These are phyloP conservation scores for Torymus texanus DNA, from an alignment of 2,888 invertebrate species.

Conservation along the genomic window DNA sequence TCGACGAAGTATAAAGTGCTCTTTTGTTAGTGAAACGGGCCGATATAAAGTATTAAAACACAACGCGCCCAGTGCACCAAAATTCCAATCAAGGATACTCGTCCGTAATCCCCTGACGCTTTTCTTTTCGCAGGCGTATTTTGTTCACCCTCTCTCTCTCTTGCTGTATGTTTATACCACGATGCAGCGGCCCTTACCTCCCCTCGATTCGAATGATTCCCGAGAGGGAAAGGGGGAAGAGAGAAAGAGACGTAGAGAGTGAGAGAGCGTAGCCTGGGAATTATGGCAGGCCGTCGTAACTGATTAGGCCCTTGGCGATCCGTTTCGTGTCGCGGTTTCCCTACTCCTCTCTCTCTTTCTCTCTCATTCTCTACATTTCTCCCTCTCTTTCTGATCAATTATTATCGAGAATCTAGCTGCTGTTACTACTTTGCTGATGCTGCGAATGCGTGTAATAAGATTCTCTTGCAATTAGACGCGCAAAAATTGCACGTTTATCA, in stretches of 20 bases:
- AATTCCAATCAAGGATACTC: slow-evolving; percentile 50
- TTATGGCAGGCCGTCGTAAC: slow-evolving; percentile 40
- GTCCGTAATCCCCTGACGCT: background rate
- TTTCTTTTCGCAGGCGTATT: slow-evolving; percentile 48
- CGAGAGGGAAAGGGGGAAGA: too few relatives aligned
- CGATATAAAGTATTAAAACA: slow-evolving; percentile 53
- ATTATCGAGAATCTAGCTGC: background rate
- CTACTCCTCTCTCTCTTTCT: slow-evolving; percentile 31
- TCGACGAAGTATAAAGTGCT: slow-evolving; percentile 48
- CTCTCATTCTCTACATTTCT: slow-evolving; percentile 7
- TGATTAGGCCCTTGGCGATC: slow-evolving; percentile 49
- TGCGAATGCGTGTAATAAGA: too few relatives aligned
- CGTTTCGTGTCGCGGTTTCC: background rate
- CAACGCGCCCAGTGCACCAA: slow-evolving; percentile 30
- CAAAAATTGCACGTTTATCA: slow-evolving; percentile 46
- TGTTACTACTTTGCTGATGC: background rate
- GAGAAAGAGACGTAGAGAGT: too few relatives aligned
- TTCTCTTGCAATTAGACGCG: slow-evolving; percentile 25
- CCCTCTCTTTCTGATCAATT: slow-evolving; percentile 39
- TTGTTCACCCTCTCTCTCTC: background rate
- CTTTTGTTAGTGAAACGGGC: slow-evolving; percentile 23
- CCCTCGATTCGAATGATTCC: too few relatives aligned
- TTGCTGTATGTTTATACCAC: too few relatives aligned
- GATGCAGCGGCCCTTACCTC: too few relatives aligned
- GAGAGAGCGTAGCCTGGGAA: slow-evolving; percentile 51